Percentiles rank a stretch among this genome's conserved stretches.
phyloP scores from a whole-genome alignment of 2,113 vertebrate genomes.

The Scomber colias region DNA sequence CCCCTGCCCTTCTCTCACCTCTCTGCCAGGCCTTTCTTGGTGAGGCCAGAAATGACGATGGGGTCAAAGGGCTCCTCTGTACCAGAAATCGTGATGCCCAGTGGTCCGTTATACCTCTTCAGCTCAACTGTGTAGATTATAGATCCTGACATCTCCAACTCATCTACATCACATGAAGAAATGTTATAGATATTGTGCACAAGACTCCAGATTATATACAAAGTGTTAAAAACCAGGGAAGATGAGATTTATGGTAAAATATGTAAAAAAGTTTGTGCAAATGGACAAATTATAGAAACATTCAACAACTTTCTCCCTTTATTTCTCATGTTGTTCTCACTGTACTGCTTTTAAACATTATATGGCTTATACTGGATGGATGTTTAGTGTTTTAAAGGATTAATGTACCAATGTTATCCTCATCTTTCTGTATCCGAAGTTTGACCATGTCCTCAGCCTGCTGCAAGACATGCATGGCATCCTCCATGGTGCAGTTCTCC shows the following conservation, averaged over 20 bases:
- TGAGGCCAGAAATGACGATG: conserved; percentile 96
- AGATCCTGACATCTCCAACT: conserved; percentile 94
- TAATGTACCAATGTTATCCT: conserved; percentile 94
- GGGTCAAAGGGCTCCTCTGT: conserved; percentile 98
- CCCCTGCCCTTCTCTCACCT: conserved; percentile 84
- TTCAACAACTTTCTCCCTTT: not conserved
- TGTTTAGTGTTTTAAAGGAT: not conserved
- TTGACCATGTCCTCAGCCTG: conserved; percentile 98
- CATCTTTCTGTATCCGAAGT: conserved; percentile 96
- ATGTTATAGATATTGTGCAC: not conserved
- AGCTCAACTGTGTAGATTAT: conserved; percentile 98
- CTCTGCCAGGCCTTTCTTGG: conserved; percentile 95
- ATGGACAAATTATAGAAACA: too few relatives aligned
- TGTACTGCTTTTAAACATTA: not conserved
- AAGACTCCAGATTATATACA: not conserved
- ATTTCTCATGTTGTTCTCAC: not conserved
- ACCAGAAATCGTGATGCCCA: conserved; percentile 98
- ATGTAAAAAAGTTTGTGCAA: too few relatives aligned
- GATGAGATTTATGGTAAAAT: too few relatives aligned
- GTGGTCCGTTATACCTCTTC: conserved; percentile 93
- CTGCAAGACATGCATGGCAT: conserved; percentile 94
- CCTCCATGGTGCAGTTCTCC: conserved; percentile 95
- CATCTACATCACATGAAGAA: conserved; percentile 86
- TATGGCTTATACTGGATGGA: not conserved
- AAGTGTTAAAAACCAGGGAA: too few relatives aligned